Conservation (phyloP, 2,113 vertebrate genomes). For the Callocephalon fimbriatum region DNA sequence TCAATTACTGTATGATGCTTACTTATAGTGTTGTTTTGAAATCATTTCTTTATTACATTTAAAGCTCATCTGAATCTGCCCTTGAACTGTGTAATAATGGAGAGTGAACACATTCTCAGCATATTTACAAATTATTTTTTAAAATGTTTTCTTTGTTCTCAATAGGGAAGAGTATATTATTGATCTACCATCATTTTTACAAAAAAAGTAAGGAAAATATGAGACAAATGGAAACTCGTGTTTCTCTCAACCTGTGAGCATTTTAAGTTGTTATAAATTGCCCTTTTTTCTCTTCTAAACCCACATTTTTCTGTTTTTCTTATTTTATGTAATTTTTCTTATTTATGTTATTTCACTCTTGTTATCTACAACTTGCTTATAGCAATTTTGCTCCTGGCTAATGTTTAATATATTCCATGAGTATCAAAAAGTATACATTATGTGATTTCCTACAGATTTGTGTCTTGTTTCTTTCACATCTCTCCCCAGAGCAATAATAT, state of each 20-base stretch:
- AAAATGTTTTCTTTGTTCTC: neutral
- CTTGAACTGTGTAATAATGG: slow-evolving; percentile 43
- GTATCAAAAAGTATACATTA: neutral
- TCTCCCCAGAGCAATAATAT: neutral
- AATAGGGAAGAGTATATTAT: neutral
- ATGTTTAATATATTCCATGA: neutral
- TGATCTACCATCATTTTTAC: neutral
- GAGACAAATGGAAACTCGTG: neutral
- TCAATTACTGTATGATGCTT: neutral
- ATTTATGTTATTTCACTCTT: neutral
- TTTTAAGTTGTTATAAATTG: neutral
- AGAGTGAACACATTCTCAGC: neutral
- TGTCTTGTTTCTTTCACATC: neutral
- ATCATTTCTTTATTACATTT: slow-evolving; percentile 24
- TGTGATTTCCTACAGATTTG: neutral
- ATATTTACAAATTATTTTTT: neutral
- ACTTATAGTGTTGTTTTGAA: neutral
- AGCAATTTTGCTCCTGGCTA: neutral
- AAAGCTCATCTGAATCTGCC: slow-evolving; percentile 53
- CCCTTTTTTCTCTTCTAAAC: neutral
- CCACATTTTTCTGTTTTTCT: neutral
- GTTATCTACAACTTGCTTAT: neutral
- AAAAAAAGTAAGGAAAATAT: neutral
- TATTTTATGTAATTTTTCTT: neutral
- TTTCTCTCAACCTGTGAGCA: neutral